phyloP scores from a whole-genome alignment of 1,140 invertebrate genomes.

The Carcinoscorpius rotundicauda region DNA sequence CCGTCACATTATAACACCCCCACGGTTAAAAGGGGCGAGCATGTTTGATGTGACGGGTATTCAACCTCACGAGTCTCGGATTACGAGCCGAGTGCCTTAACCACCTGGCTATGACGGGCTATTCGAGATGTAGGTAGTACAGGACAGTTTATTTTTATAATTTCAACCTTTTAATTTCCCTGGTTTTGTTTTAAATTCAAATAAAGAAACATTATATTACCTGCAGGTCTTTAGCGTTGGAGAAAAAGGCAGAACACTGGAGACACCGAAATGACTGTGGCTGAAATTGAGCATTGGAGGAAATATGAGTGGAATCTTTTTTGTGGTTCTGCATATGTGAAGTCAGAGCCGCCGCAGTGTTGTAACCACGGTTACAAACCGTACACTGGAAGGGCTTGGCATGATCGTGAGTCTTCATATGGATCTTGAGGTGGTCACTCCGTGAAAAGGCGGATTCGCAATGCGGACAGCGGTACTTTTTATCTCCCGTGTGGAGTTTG shows the following conservation, averaged over 20 bases:
- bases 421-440: constrained; percentile 89
- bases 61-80: too few species aligned
- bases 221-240: constrained; percentile 17
- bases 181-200: too few species aligned
- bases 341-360: constrained; percentile 76
- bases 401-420: constrained; percentile 89
- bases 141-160: too few species aligned
- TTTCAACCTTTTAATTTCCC: too few species aligned
- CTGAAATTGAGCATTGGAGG: too few species aligned
- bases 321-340: constrained; percentile 89
- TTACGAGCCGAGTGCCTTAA: too few species aligned
- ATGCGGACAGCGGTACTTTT: constrained; percentile 80
- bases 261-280: constrained; percentile 17
- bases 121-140: too few species aligned
- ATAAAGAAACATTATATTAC: constrained; percentile 4
- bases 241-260: constrained; percentile 24
- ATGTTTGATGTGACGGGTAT: too few species aligned
- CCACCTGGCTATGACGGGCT: too few species aligned
- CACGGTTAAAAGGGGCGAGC: too few species aligned
- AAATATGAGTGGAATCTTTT: constrained; percentile 9
- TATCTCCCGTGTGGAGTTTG: constrained; percentile 87
- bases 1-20: too few species aligned
- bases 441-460: constrained; percentile 89
- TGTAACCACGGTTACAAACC: constrained; percentile 81
- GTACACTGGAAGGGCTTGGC: constrained; percentile 88